phyloP scores from a whole-genome alignment of 2,113 vertebrate species.

The Dromas ardeola region DNA sequence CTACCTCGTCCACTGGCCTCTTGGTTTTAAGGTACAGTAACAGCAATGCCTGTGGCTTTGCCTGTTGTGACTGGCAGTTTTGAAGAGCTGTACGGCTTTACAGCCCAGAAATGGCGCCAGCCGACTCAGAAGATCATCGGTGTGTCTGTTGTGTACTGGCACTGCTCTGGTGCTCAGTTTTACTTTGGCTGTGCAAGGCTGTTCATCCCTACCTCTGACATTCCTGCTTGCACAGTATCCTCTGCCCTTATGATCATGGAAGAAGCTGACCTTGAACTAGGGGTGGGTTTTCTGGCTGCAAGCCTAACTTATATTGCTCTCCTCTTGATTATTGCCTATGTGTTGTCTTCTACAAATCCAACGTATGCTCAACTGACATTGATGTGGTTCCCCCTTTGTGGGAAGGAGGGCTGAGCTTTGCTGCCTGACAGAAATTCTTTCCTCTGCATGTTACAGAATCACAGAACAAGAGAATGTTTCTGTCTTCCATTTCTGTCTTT shows the following conservation, averaged over 20 bases:
- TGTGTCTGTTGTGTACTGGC: neutral
- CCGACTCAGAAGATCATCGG: neutral
- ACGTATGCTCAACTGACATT: neutral
- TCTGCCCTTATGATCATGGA: neutral
- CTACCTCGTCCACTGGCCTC: slow-evolving; percentile 92
- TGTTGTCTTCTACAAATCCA: neutral
- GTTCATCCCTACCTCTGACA: neutral
- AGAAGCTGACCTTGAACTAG: neutral
- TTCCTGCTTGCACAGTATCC: neutral
- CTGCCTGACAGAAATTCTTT: neutral
- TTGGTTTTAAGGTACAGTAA: slow-evolving; percentile 85
- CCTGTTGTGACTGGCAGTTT: neutral
- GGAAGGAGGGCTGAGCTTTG: neutral
- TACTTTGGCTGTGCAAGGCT: neutral
- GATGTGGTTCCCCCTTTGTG: neutral
- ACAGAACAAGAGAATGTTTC: neutral
- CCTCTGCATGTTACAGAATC: neutral
- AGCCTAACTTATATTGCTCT: neutral
- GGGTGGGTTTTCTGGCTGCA: neutral
- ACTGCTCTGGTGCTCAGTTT: neutral
- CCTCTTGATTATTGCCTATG: neutral
- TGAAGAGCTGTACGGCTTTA: neutral
- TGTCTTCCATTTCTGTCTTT: neutral
- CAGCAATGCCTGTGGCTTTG: neutral
- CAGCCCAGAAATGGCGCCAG: neutral